Evolutionary conservation across 2,797 vertebrate genomes (phyloP).

Genomic region (Diceros bicornis): DNA sequence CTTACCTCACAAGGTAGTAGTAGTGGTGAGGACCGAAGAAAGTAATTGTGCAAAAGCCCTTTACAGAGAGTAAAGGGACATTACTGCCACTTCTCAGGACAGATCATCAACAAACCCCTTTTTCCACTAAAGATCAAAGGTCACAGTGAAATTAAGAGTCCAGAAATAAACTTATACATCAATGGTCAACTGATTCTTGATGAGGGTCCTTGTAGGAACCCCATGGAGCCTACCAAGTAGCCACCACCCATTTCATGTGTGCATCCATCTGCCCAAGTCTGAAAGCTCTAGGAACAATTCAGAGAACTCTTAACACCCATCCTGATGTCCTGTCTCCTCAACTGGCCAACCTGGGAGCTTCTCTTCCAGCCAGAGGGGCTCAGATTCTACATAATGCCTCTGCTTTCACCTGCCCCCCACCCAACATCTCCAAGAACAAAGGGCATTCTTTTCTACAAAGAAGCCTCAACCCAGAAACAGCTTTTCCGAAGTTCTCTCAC

Average conservation of each 20-base stretch:
- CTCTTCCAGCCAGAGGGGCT: neutral
- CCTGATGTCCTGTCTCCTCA: neutral
- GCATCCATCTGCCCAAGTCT: neutral
- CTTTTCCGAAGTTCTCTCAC: neutral
- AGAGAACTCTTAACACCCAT: neutral
- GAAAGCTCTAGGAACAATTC: slow-evolving; percentile 19
- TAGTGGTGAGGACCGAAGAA: neutral
- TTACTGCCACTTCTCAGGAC: neutral
- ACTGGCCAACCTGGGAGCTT: neutral
- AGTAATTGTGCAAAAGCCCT: slow-evolving; percentile 32
- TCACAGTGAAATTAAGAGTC: slow-evolving; percentile 31
- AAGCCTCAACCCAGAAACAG: slow-evolving; percentile 41
- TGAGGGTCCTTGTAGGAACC: neutral
- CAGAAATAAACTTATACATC: slow-evolving; percentile 31
- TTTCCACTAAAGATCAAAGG: slow-evolving; percentile 42
- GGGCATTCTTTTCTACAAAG: slow-evolving; percentile 41
- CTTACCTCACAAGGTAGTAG: slow-evolving; percentile 3
- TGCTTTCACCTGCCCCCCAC: neutral
- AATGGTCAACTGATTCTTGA: neutral
- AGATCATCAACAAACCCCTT: neutral
- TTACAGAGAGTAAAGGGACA: neutral
- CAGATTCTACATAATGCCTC: neutral
- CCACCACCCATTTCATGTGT: neutral
- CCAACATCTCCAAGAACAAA: slow-evolving; percentile 35
- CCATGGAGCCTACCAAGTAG: neutral